phyloP scores from a whole-genome alignment of 2,888 invertebrate genomes.

The Mimumesa dahlbomi region DNA sequence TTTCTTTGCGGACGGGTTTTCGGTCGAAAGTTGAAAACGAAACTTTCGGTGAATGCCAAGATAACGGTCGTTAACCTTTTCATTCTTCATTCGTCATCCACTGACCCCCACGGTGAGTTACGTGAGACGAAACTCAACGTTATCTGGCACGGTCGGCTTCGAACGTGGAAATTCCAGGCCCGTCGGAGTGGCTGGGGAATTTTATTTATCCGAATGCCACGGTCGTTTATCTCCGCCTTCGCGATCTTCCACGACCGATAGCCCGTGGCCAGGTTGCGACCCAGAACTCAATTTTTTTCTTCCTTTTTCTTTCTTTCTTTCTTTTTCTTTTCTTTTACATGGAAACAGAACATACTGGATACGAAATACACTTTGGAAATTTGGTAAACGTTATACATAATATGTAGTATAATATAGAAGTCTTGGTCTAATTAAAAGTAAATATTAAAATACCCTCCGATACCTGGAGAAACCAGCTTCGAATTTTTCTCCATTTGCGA shows the following conservation, averaged over 20 bases:
- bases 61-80: slow-evolving; percentile 18
- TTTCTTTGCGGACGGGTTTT: neutral
- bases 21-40: slow-evolving; percentile 29
- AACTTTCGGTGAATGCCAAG: slow-evolving; percentile 22
- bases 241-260: slow-evolving; percentile 30
- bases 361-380: neutral
- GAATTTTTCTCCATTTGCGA: too few relatives aligned
- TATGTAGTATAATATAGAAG: too few relatives aligned
- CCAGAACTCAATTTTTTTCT: slow-evolving; percentile 32
- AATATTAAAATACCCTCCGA: too few relatives aligned
- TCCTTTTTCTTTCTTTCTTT: neutral
- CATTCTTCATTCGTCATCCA: slow-evolving; percentile 38
- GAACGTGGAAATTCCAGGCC: slow-evolving; percentile 27
- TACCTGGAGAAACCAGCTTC: too few relatives aligned
- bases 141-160: neutral
- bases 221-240: slow-evolving; percentile 46
- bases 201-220: slow-evolving; percentile 65
- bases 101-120: slow-evolving; percentile 24
- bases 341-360: too few relatives aligned
- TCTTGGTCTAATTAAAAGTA: too few relatives aligned
- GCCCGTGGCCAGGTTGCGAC: slow-evolving; percentile 7
- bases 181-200: slow-evolving; percentile 40
- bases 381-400: too few relatives aligned
- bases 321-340: too few relatives aligned
- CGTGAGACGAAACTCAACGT: slow-evolving; percentile 45